Evolutionary conservation across 1,140 invertebrate genomes (phyloP), one percentile per base, ranked within the genome.

Genomic region (Lepidurus couesii): DNA sequence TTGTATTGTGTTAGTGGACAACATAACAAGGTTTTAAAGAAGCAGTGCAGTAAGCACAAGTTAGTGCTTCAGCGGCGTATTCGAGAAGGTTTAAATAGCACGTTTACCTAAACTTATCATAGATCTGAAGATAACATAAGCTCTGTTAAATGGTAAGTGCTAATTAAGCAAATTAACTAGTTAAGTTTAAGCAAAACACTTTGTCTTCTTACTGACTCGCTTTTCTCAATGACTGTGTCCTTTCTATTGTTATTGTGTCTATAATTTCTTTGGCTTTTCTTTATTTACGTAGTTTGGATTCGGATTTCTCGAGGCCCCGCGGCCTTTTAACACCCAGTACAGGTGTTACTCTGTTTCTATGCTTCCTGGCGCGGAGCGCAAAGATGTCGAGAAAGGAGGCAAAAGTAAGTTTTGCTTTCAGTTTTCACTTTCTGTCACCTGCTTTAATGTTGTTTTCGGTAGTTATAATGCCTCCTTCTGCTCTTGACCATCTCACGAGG

Each of bases 381-480:
- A 94, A 83, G 95, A 98, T 86, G 95, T 99, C n/a, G 97, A 99
- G 88, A 90, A 93, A 83, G 97, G 97, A 82, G 96, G 96, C 82
- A 98, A 98, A 90, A 98, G 95, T 97, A 88, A 88, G 89, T 84
- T 80, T 13, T 45, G 13, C 16, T 75, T 74, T 47, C 24, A 76
- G 75, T 77, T 73, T 53, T 24, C 74, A 21, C 34, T 76, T 34
- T 24, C 16, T 13, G 1, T 43, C 44, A n/a, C 75, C 65, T n/a
- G 6, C 11, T 44, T 73, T 21, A 21, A 42, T 42, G 74, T 53
- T 76, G 53, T 44, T 74, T 44, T 77, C n/a, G 4, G 8, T 82
- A 98, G 96, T 98, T 83, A 98, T 99, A 42, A 97, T 99, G 95
- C 97, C 97, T 74, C 95, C 96, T 13, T 98, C 96, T 74, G 96